phyloP scores from a whole-genome alignment of 2,888 invertebrate species.

The Ferdinandea cuprea region DNA sequence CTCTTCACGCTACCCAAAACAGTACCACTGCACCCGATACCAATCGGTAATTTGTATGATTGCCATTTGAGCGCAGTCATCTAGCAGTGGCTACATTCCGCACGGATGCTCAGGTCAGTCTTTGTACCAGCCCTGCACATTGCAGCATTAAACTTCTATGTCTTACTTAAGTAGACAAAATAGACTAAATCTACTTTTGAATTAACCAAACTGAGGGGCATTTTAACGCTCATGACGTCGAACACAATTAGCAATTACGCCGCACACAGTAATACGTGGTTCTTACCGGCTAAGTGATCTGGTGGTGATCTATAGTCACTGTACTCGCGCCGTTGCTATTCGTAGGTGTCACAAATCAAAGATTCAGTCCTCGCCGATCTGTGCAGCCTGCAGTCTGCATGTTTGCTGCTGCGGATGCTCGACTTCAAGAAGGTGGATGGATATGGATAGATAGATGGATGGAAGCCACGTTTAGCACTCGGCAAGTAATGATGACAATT shows the following conservation, averaged over 20 bases:
- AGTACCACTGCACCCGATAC: constrained; percentile 25
- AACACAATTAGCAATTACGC: constrained; percentile 63
- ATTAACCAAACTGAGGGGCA: constrained; percentile 32
- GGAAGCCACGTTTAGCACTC: constrained; percentile 56
- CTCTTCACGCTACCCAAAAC: constrained; percentile 18
- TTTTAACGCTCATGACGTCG: constrained; percentile 63
- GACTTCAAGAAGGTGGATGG: constrained; percentile 41
- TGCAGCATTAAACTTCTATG: constrained; percentile 57
- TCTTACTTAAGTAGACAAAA: constrained; percentile 48
- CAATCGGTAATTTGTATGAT: constrained; percentile 59
- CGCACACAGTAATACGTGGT: constrained; percentile 48
- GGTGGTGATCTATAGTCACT: constrained; percentile 42
- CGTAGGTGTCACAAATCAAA: constrained; percentile 73
- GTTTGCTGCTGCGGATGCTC: constrained; percentile 27
- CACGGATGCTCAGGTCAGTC: constrained; percentile 47
- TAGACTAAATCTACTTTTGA: constrained; percentile 30
- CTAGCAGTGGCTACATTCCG: constrained; percentile 18
- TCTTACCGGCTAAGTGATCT: constrained; percentile 49
- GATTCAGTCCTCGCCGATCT: constrained; percentile 45
- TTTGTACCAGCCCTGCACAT: constrained; percentile 18
- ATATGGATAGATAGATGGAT: too few species aligned
- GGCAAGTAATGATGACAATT: constrained; percentile 67
- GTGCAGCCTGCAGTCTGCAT: not conserved
- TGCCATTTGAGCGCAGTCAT: constrained; percentile 17
- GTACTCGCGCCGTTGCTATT: constrained; percentile 41